phyloP scores from a whole-genome alignment of 2,797 vertebrate genomes.

The Acropternis orthonyx region DNA sequence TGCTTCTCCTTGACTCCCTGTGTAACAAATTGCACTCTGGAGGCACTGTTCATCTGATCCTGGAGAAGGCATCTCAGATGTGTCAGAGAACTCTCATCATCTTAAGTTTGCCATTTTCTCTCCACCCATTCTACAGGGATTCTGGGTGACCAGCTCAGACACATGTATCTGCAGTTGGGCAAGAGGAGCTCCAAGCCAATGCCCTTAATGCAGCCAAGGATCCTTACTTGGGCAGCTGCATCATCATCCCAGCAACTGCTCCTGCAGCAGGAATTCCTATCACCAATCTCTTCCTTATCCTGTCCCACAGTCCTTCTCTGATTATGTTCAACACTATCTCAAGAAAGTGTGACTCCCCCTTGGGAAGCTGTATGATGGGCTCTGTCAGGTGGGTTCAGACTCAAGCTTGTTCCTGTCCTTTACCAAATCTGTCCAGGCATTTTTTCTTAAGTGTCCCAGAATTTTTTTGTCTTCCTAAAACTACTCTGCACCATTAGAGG shows the following conservation, averaged over 20 bases:
- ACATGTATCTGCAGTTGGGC: background rate
- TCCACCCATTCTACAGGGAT: background rate
- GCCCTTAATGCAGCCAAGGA: background rate
- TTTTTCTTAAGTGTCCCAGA: background rate
- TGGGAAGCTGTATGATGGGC: background rate
- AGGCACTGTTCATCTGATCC: background rate
- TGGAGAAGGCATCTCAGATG: background rate
- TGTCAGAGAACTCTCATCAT: background rate
- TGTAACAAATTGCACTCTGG: background rate
- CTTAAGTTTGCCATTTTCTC: background rate
- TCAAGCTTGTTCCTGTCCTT: background rate
- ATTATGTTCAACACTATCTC: fast-evolving
- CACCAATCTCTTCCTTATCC: background rate
- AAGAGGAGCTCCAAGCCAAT: background rate
- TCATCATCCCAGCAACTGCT: background rate
- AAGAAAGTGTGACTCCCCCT: background rate
- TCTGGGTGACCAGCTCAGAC: background rate
- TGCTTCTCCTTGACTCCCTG: background rate
- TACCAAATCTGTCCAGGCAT: background rate
- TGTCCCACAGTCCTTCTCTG: background rate
- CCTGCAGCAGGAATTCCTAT: background rate
- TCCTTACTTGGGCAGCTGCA: background rate
- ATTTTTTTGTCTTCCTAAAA: background rate
- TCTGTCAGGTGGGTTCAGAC: background rate
- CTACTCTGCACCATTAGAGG: background rate